These are phyloP conservation scores for Liasis olivaceus DNA, from an alignment of 2,797 vertebrate genomes.

Conservation along the genomic window DNA sequence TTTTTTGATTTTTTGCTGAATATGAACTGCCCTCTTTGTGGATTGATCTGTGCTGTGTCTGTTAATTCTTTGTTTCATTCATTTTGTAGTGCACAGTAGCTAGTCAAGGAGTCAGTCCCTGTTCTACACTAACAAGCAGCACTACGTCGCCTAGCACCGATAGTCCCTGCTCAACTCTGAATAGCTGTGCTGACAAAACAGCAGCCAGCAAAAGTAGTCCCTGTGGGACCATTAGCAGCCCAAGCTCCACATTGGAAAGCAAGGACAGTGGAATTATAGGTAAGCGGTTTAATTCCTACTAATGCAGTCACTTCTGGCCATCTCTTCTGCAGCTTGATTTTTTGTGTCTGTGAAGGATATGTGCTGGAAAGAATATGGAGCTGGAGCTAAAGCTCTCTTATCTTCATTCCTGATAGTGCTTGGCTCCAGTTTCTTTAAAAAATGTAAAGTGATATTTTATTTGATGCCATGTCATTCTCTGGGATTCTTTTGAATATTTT, in stretches of 20 bases:
- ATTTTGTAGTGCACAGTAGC: conserved; percentile 79
- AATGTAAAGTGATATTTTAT: neutral
- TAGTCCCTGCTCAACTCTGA: conserved; percentile 91
- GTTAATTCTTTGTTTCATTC: conserved; percentile 49
- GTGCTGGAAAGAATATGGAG: neutral
- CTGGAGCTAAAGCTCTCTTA: neutral
- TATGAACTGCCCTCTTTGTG: neutral
- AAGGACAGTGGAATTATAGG: conserved; percentile 99
- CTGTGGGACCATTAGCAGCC: conserved; percentile 92
- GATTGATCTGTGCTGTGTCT: neutral
- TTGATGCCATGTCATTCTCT: neutral
- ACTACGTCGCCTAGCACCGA: conserved; percentile 93
- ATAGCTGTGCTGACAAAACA: conserved; percentile 82
- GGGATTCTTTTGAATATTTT: neutral
- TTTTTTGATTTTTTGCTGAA: neutral
- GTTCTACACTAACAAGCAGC: conserved; percentile 95
- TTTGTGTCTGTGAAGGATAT: neutral
- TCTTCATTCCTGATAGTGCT: rapidly evolving
- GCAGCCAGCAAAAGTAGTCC: conserved; percentile 83
- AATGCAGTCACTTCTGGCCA: neutral
- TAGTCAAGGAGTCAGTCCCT: conserved; percentile 92
- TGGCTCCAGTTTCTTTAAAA: neutral
- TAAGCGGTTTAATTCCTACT: conserved; percentile 68
- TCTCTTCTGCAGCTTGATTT: neutral
- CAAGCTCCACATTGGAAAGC: conserved; percentile 98